These are phyloP conservation scores for Pelecanus crispus DNA, from an alignment of 2,113 vertebrate genomes.

Conservation along the genomic window DNA sequence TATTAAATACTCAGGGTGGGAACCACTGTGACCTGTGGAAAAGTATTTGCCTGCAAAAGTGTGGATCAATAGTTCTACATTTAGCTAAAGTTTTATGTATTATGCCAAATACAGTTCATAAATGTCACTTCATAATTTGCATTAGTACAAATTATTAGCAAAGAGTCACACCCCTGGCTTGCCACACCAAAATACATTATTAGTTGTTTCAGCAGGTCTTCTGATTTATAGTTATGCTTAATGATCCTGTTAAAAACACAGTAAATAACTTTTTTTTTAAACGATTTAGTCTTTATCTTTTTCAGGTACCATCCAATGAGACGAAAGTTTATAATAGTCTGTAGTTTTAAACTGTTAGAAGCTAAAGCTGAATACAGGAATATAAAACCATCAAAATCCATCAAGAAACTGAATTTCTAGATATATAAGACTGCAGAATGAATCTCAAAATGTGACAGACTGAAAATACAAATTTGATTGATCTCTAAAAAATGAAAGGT, in stretches of 20 bases:
- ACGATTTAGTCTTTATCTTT: background rate
- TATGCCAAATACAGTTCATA: slow-evolving; percentile 63
- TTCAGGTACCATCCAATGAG: background rate
- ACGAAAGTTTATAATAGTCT: background rate
- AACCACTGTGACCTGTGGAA: slow-evolving; percentile 12
- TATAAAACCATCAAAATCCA: background rate
- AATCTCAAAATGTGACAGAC: background rate
- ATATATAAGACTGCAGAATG: background rate
- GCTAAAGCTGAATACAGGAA: background rate
- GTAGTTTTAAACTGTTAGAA: slow-evolving; percentile 6
- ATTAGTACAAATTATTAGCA: slow-evolving; percentile 56
- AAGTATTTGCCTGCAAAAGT: slow-evolving; percentile 38
- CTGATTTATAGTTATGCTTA: slow-evolving; percentile 39
- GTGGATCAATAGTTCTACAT: slow-evolving; percentile 36
- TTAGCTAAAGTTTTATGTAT: slow-evolving; percentile 46
- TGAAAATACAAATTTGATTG: background rate
- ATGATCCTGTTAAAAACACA: slow-evolving; percentile 15
- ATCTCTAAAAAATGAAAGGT: background rate
- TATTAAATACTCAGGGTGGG: slow-evolving; percentile 18
- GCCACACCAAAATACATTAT: background rate
- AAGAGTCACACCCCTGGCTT: slow-evolving; percentile 24
- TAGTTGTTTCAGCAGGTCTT: slow-evolving; percentile 31
- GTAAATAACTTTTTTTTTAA: slow-evolving; percentile 37
- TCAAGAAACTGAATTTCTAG: background rate
- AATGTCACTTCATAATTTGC: slow-evolving; percentile 56